Conservation (phyloP, 2,888 invertebrate species). For the Cerceris ruficornis region DNA sequence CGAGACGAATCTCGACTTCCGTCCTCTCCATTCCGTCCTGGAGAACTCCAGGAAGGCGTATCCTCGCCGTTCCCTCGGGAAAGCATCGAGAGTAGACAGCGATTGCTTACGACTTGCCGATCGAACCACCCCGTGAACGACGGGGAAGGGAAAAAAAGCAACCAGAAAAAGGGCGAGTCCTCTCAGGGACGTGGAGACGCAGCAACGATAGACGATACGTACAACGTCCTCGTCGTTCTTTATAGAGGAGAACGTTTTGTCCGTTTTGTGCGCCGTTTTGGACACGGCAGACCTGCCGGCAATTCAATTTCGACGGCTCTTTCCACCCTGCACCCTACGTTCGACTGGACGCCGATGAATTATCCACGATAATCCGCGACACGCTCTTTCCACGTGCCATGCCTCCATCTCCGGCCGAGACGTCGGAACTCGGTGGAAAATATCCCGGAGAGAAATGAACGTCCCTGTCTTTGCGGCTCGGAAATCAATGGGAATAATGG, state of each 20-base stretch:
- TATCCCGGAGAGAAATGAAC: background rate
- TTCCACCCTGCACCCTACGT: slow-evolving; percentile 16
- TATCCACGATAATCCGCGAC: slow-evolving; percentile 40
- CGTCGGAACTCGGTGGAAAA: slow-evolving; percentile 6
- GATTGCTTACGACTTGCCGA: slow-evolving; percentile 46
- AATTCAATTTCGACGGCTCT: slow-evolving; percentile 38
- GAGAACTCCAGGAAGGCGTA: slow-evolving; percentile 41
- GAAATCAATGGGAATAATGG: background rate
- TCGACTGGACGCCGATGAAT: slow-evolving; percentile 37
- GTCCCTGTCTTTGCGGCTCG: background rate
- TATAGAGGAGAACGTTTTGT: slow-evolving; percentile 21
- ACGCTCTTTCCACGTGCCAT: slow-evolving; percentile 7
- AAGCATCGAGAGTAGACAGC: slow-evolving; percentile 28
- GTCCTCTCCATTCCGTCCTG: slow-evolving; percentile 7
- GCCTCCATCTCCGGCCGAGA: background rate
- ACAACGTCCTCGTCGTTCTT: slow-evolving; percentile 4
- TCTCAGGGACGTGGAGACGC: background rate
- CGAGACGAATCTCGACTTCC: slow-evolving; percentile 22
- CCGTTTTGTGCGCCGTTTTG: slow-evolving; percentile 24
- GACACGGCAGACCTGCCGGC: slow-evolving; percentile 27
- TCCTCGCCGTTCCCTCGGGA: slow-evolving; percentile 42
- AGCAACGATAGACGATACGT: slow-evolving; percentile 3
- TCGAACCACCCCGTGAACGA: slow-evolving; percentile 17
- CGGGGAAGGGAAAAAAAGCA: slow-evolving; percentile 3
- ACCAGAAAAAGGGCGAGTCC: background rate